Evolutionary conservation across 2,797 vertebrate species (phyloP).

Genomic region (Protosalanx chinensis): DNA sequence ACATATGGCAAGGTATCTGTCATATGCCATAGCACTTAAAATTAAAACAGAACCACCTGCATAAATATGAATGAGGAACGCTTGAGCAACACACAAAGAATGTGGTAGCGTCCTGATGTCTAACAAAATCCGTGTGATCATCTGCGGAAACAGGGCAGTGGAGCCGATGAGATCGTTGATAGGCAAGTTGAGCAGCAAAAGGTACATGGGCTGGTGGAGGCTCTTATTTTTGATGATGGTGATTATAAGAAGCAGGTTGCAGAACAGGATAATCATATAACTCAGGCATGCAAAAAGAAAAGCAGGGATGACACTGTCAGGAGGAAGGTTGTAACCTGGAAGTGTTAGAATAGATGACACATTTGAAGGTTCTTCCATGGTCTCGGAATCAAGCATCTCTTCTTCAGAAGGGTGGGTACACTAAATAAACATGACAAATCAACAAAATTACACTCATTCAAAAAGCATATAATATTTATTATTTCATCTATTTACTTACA

Average conservation of each 20-base stretch:
- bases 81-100: conserved; percentile 74
- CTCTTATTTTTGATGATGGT: conserved; percentile 67
- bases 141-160: conserved; percentile 63
- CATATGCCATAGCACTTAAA: conserved; percentile 75
- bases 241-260: conserved; percentile 66
- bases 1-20: conserved; percentile 78
- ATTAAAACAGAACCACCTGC: conserved; percentile 62
- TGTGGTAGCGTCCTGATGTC: conserved; percentile 61
- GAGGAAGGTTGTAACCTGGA: conserved; percentile 47
- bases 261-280: conserved; percentile 70
- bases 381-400: not conserved
- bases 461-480: not conserved
- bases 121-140: conserved; percentile 67
- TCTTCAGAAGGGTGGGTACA: not conserved
- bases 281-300: conserved; percentile 67
- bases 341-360: conserved; percentile 50
- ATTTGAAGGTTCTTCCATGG: conserved; percentile 37
- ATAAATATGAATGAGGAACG: conserved; percentile 80
- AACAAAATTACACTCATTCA: not conserved
- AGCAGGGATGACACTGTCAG: conserved; percentile 44
- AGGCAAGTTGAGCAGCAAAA: conserved; percentile 69
- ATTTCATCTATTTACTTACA: not conserved
- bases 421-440: not conserved
- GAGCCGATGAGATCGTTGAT: conserved; percentile 70
- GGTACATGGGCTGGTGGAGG: conserved; percentile 71